These are phyloP conservation scores for Hirtodrosophila alboralis DNA, from an alignment of 2,888 invertebrate species.

Conservation along the genomic window DNA sequence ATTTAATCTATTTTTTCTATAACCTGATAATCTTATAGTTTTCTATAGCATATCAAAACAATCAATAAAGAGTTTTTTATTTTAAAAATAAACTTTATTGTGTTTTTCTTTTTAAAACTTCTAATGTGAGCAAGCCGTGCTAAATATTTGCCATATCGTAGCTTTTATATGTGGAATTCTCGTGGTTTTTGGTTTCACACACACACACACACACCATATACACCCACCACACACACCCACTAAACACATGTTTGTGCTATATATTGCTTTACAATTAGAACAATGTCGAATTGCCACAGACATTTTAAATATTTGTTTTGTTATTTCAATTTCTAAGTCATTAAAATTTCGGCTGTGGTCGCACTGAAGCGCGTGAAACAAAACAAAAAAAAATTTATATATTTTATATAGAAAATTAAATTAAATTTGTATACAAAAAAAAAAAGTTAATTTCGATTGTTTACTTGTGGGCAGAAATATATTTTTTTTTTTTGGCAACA, in stretches of 20 bases:
- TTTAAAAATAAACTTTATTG: too few relatives aligned
- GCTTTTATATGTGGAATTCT: slow-evolving; percentile 1
- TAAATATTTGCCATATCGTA: too few relatives aligned
- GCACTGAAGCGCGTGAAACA: slow-evolving; percentile 5
- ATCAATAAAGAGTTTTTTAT: too few relatives aligned
- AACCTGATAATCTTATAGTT: too few relatives aligned
- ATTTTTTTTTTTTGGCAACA: too few relatives aligned
- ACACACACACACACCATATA: slow-evolving; percentile 2
- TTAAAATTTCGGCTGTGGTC: slow-evolving; percentile 30
- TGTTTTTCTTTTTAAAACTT: too few relatives aligned
- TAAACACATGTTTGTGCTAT: slow-evolving; percentile 1
- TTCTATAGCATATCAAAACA: too few relatives aligned
- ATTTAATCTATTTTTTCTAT: too few relatives aligned
- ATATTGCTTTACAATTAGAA: slow-evolving; percentile 33
- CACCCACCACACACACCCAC: neutral
- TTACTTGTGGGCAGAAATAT: neutral
- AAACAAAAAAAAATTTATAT: slow-evolving; percentile 6
- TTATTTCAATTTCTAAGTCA: slow-evolving; percentile 37
- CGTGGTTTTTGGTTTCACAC: slow-evolving; percentile 25
- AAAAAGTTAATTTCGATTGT: too few relatives aligned
- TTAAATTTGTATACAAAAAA: neutral
- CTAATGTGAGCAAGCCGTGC: too few relatives aligned
- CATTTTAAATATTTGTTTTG: slow-evolving; percentile 35
- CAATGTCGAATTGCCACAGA: slow-evolving; percentile 35
- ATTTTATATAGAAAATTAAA: slow-evolving; percentile 4